Conservation (phyloP, 1,140 invertebrate species). For the Bicyclus anynana region DNA sequence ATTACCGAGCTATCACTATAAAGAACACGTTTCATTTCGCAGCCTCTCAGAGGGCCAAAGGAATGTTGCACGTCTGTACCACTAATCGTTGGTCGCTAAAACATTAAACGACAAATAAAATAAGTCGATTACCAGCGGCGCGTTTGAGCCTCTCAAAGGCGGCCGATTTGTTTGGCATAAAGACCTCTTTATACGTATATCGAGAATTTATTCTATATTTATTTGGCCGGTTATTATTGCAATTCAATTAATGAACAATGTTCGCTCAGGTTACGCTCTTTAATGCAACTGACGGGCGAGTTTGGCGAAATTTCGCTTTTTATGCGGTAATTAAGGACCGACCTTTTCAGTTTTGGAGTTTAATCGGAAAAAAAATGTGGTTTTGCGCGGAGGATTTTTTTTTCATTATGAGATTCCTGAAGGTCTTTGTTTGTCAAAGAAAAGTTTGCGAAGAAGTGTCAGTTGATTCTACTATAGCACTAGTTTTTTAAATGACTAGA, state of each 20-base stretch:
- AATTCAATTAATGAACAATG: conserved; percentile 71
- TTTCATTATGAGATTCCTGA: not conserved
- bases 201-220: conserved; percentile 45
- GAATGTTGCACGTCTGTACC: conserved; percentile 21
- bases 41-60: conserved; percentile 6
- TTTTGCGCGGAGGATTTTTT: not conserved
- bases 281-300: conserved; percentile 35
- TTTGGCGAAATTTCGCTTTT: conserved; percentile 35
- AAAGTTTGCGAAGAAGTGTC: not conserved
- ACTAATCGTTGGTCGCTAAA: conserved; percentile 21
- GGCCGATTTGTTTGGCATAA: conserved; percentile 73
- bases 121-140: conserved; percentile 42
- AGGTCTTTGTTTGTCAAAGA: not conserved
- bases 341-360: conserved; percentile 19
- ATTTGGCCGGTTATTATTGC: conserved; percentile 66
- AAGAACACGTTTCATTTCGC: not conserved
- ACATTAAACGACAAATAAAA: conserved; percentile 47
- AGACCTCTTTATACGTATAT: conserved; percentile 57
- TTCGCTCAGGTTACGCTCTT: conserved; percentile 55
- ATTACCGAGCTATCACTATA: not conserved
- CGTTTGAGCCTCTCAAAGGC: conserved; percentile 64
- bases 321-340: conserved; percentile 15
- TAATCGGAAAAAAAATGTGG: conserved; percentile 8
- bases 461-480: too few species aligned
- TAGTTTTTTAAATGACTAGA: too few species aligned